A percentile compares a stretch with the other conserved stretches of the same genome.
phyloP scores from a whole-genome alignment of 2,113 vertebrate genomes.

The Cheilinus undulatus region DNA sequence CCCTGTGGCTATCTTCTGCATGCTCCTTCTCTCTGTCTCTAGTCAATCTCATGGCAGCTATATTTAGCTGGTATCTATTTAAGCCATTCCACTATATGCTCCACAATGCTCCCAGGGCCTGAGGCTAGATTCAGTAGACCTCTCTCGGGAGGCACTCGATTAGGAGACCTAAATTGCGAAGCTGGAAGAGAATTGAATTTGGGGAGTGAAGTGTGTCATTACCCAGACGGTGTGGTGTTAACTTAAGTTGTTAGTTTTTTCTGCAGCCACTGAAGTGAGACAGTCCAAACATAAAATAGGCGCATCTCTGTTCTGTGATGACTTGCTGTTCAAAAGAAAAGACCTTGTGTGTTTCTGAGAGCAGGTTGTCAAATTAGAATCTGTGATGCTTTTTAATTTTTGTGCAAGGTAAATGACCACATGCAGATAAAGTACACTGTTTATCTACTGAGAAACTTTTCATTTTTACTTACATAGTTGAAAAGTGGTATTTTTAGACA shows the following conservation, averaged over 20 bases:
- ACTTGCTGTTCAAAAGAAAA: slow-evolving; percentile 10
- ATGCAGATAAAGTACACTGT: neutral
- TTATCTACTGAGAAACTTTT: neutral
- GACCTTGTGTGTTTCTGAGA: neutral
- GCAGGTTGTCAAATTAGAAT: neutral
- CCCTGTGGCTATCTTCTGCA: slow-evolving; percentile 38
- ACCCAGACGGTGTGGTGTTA: slow-evolving; percentile 37
- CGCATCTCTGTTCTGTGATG: slow-evolving; percentile 1
- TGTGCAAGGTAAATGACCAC: neutral
- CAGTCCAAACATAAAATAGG: slow-evolving; percentile 12
- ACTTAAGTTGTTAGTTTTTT: slow-evolving; percentile 22
- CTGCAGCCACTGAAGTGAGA: slow-evolving; percentile 21
- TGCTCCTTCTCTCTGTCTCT: slow-evolving; percentile 56
- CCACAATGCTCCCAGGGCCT: slow-evolving; percentile 78
- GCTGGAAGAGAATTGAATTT: slow-evolving; percentile 72
- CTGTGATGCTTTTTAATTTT: neutral
- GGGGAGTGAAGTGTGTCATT: slow-evolving; percentile 79
- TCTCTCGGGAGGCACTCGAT: slow-evolving; percentile 78
- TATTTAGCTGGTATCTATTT: slow-evolving; percentile 83
- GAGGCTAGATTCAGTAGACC: slow-evolving; percentile 73
- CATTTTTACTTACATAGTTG: neutral
- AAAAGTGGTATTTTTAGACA: neutral
- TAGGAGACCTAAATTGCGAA: slow-evolving; percentile 83
- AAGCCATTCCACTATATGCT: slow-evolving; percentile 78
- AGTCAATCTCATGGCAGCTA: slow-evolving; percentile 72